phyloP scores from a whole-genome alignment of 2,113 vertebrate species.

The Pteruthius melanotis region DNA sequence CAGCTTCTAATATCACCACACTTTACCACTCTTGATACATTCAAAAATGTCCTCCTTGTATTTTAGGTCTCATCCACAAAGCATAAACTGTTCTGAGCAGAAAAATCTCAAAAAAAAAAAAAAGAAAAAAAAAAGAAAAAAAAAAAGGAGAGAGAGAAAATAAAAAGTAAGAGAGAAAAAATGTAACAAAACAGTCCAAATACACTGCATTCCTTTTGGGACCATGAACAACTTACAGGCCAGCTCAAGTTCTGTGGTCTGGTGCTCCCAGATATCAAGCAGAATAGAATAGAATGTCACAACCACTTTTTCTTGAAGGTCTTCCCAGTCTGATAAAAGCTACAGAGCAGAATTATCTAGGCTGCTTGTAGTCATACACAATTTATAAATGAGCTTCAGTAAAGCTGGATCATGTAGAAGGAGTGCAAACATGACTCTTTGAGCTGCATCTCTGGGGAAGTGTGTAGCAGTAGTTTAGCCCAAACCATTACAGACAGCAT shows the following conservation, averaged over 20 bases:
- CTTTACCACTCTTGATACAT: neutral
- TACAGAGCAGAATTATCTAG: neutral
- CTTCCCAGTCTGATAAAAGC: neutral
- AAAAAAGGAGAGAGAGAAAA: neutral
- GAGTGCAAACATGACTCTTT: neutral
- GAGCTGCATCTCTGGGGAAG: neutral
- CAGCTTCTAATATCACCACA: neutral
- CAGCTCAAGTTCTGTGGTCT: neutral
- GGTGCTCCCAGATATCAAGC: neutral
- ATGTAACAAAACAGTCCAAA: neutral
- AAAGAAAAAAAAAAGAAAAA: neutral
- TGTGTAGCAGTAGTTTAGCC: neutral
- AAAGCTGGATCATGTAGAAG: neutral
- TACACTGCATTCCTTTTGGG: neutral
- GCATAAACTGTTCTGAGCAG: neutral
- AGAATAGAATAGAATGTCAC: neutral
- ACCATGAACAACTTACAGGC: rapidly evolving
- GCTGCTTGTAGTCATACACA: neutral
- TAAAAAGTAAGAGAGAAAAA: neutral
- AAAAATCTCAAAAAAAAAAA: neutral
- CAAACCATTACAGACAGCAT: neutral
- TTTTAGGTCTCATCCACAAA: neutral
- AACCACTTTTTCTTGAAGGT: neutral
- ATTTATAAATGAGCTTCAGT: neutral
- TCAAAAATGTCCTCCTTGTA: neutral